A percentile compares a stretch with the other conserved stretches of the same genome.
phyloP scores from a whole-genome alignment of 2,888 invertebrate genomes.

The Plutella xylostella region DNA sequence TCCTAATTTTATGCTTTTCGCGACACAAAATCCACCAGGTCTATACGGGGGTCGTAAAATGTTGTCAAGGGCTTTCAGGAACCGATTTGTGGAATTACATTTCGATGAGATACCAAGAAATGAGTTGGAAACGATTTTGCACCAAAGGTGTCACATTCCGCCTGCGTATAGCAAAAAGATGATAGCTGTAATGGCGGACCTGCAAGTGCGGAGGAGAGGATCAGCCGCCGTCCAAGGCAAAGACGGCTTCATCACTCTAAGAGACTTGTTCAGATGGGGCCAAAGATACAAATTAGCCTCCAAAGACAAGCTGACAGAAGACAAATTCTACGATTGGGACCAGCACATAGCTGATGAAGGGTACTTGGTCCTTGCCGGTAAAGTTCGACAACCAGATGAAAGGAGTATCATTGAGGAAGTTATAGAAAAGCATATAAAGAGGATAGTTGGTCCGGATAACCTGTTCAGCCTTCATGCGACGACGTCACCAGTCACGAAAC shows the following conservation, averaged over 20 bases:
- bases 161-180: slow-evolving; percentile 90
- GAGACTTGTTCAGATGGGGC: slow-evolving; percentile 98
- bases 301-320: slow-evolving; percentile 62
- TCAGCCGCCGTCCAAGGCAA: slow-evolving; percentile 93
- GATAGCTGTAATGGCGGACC: slow-evolving; percentile 90
- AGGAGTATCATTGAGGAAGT: slow-evolving; percentile 83
- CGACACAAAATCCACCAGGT: slow-evolving; percentile 99
- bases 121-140: slow-evolving; percentile 90
- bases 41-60: slow-evolving; percentile 96
- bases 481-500: slow-evolving; percentile 82
- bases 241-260: slow-evolving; percentile 91
- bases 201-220: slow-evolving; percentile 85
- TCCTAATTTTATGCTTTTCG: slow-evolving; percentile 95
- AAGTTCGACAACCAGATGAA: slow-evolving; percentile 89
- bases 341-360: slow-evolving; percentile 98
- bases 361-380: slow-evolving; percentile 92
- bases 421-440: slow-evolving; percentile 82
- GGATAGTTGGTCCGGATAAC: slow-evolving; percentile 75
- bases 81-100: slow-evolving; percentile 97
- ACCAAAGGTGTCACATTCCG: slow-evolving; percentile 89
- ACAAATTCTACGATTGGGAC: slow-evolving; percentile 92
- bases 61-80: slow-evolving; percentile 95
- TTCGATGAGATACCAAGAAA: slow-evolving; percentile 93
- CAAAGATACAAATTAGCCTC: slow-evolving; percentile 87
- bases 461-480: slow-evolving; percentile 76